A percentile compares a stretch with the other conserved stretches of the same genome.
These are phyloP conservation scores for Pterocles orientalis DNA, from an alignment of 2,113 vertebrate genomes.

Conservation along the genomic window DNA sequence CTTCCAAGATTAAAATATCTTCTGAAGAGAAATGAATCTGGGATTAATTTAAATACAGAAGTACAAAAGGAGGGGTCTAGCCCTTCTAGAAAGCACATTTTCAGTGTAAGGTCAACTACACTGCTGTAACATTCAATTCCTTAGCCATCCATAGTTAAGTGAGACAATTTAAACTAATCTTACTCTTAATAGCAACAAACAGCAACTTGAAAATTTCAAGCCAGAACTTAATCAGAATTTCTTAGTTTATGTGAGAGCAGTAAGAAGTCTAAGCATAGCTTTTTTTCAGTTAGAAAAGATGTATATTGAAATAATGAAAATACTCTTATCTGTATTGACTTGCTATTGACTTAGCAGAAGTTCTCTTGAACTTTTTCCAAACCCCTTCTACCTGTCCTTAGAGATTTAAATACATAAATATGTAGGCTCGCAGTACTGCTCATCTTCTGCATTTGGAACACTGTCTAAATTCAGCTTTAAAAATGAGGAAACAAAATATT, in stretches of 20 bases:
- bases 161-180: not conserved
- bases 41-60: not conserved
- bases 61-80: not conserved
- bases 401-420: not conserved
- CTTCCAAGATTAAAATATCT: not conserved
- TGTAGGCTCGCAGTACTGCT: not conserved
- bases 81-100: not conserved
- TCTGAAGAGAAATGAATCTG: not conserved
- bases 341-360: not conserved
- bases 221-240: not conserved
- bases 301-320: not conserved
- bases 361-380: not conserved
- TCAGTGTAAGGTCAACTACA: not conserved
- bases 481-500: not conserved
- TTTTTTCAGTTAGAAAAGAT: not conserved
- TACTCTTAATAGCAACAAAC: not conserved
- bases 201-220: not conserved
- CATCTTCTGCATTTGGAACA: not conserved
- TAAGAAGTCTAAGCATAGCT: not conserved
- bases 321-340: not conserved
- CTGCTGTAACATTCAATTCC: not conserved
- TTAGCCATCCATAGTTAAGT: not conserved
- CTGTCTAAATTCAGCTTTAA: not conserved
- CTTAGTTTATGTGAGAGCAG: not conserved
- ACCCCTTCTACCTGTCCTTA: accelerated